Evolutionary conservation across 2,888 invertebrate species (phyloP).

Genomic region (Aporophyla nigra): DNA sequence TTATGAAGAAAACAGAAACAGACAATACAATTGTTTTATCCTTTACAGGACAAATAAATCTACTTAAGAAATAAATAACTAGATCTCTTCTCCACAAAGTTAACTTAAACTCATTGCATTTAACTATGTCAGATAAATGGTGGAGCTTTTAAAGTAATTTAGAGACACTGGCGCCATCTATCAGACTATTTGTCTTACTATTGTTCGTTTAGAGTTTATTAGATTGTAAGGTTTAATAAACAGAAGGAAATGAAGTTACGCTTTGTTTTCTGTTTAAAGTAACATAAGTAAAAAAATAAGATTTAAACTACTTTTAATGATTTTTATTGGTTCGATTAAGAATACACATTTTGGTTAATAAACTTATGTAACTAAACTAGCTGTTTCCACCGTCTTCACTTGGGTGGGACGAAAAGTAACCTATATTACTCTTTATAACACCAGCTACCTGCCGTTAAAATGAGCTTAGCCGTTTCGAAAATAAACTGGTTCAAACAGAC

Average conservation of each 20-base stretch:
- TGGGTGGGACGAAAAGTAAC: too few species aligned
- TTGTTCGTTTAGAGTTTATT: constrained; percentile 42
- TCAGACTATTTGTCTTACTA: constrained; percentile 46
- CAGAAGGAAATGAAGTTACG: neutral
- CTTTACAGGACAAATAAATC: constrained; percentile 23
- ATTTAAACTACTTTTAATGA: too few species aligned
- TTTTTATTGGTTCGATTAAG: too few species aligned
- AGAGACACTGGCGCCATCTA: constrained; percentile 40
- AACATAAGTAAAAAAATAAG: neutral
- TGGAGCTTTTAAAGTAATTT: constrained; percentile 51
- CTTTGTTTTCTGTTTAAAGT: neutral
- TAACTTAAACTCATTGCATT: constrained; percentile 50
- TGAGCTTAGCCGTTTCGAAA: too few species aligned
- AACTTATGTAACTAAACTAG: neutral
- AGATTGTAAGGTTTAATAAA: constrained; percentile 16
- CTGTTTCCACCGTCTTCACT: too few species aligned
- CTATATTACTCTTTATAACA: too few species aligned
- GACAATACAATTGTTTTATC: neutral
- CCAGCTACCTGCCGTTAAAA: too few species aligned
- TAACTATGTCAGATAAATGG: constrained; percentile 47
- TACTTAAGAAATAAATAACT: constrained; percentile 32
- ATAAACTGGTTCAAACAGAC: too few species aligned
- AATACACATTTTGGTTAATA: too few species aligned
- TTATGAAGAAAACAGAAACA: neutral
- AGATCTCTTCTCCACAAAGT: constrained; percentile 32